Base-by-base conservation (phyloP, 2,888 invertebrate genomes). In the Gastracanthus pulcherrimus region DNA sequence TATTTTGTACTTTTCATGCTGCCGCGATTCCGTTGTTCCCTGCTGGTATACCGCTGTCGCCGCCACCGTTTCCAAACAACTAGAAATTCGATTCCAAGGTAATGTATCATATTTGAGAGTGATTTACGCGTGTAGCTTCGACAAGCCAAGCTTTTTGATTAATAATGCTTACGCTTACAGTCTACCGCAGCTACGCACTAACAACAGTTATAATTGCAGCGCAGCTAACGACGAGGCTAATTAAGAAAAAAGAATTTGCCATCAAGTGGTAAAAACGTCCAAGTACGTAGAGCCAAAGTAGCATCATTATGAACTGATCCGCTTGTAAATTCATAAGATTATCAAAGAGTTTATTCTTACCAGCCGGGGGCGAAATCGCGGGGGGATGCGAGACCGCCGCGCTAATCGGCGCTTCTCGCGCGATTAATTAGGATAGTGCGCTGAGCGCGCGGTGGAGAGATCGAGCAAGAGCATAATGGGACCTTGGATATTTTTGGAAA, bases 21-120 rank as follows among this genome's bases (percentile, higher is more conserved):
- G 16, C 72, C 11, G 23, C 51, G 26, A 19, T 38, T 11, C 7
- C 26, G 38, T 7, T 48, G 19, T n/a, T 36, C 66, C 29, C n/a
- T 23, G 82, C 87, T n/a, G n/a, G n/a, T n/a, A n/a, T n/a, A n/a
- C n/a, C n/a, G n/a, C n/a, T n/a, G n/a, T n/a, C n/a, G n/a, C n/a
- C n/a, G n/a, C n/a, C n/a, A n/a, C n/a, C n/a, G n/a, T n/a, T n/a
- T n/a, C n/a, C n/a, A n/a, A n/a, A n/a, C n/a, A n/a, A n/a, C n/a
- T n/a, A 91, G 90, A 91, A 90, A 85, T 87, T 91, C 85, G 91
- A 91, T 1, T 89, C 91, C 75, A 91, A 91, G 91, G 91, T 91
- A 86, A 90, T 88, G 87, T 76, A 79, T 84, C 55, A 69, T 67
- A 55, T 69, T 55, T 55, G 80, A 80, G 19, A 26, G 13, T 29